Evolutionary conservation across 1,140 invertebrate genomes (phyloP), one percentile per base, ranked within the genome.

Genomic region (Listronotus bonariensis): DNA sequence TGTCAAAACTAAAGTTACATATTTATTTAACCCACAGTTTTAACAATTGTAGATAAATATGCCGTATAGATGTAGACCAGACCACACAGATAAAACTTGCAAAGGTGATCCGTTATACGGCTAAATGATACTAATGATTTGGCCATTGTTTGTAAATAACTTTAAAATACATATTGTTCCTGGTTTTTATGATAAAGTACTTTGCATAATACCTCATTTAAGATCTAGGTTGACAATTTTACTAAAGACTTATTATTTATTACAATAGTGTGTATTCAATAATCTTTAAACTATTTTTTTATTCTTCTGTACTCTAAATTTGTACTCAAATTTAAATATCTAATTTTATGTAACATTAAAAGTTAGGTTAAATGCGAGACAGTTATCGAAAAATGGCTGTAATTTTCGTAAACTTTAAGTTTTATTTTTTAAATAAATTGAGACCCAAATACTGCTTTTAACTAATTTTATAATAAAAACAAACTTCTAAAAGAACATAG

Each of bases 141-240:
- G 46, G 15, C 48, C 32, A 61, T 61, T 61, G 58, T 61, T 61
- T 61, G 58, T 61, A 61, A 61, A 61, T 61, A 3, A 51, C 12
- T 20, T 14, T 31, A 26, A 43, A 31, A 61, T 11, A 42, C 48
- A 61, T 51, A 53, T 61, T 57, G 43, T 57, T 36, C 34, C 34
- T 36, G 34, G 18, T 57, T 12, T 57, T 40, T 57, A 46, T 46
- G 45, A 38, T 11, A 38, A 8, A 52, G n/a, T 52, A 31, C 32
- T 52, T 52, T 18, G 6, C 49, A 32, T 52, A 38, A 38, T 18
- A 26, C 31, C 31, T 12, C n/a, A 14, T 20, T 31, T 52, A 12
- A 52, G 49, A 52, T 52, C 49, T 32, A 38, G 49, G 49, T 36
- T 52, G 49, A 52, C 49, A 52, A 11, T 52, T 6, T 32, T 6